Percentiles rank a stretch among this genome's conserved stretches.
Conservation (phyloP, 2,113 vertebrate genomes). For the Labeo catla region DNA sequence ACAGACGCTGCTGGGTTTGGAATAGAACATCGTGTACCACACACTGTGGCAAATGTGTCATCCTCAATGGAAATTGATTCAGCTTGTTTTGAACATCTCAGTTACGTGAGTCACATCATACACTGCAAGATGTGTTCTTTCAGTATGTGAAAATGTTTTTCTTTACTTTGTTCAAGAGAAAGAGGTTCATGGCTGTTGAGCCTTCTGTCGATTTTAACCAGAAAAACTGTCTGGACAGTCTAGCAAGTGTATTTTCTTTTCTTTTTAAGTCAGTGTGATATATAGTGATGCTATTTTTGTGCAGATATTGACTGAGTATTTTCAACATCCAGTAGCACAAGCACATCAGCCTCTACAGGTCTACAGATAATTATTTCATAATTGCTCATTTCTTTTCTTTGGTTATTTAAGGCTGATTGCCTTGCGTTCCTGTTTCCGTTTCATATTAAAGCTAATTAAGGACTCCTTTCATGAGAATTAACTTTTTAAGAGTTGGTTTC, state of each 20-base stretch:
- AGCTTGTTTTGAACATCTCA: slow-evolving; percentile 27
- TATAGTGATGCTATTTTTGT: background rate
- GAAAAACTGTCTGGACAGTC: background rate
- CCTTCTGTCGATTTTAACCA: background rate
- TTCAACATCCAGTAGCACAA: background rate
- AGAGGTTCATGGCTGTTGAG: background rate
- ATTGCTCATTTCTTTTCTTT: background rate
- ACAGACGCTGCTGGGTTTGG: background rate
- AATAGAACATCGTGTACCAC: slow-evolving; percentile 30
- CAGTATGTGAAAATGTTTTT: slow-evolving; percentile 32
- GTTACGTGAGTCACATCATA: slow-evolving; percentile 28
- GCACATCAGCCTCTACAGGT: background rate
- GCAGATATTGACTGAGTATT: background rate
- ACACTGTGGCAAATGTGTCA: slow-evolving; percentile 37
- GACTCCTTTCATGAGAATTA: background rate
- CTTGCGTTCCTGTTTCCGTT: background rate
- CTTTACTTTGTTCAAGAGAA: background rate
- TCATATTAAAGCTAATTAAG: background rate
- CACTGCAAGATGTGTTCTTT: background rate
- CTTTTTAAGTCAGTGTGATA: background rate
- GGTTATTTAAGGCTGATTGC: background rate
- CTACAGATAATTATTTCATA: background rate
- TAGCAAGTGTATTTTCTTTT: background rate
- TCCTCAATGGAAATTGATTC: slow-evolving; percentile 43
- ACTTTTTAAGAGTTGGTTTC: background rate